Conservation (phyloP, 64 coral and sea anemone species). For the Pocillopora verrucosa region DNA sequence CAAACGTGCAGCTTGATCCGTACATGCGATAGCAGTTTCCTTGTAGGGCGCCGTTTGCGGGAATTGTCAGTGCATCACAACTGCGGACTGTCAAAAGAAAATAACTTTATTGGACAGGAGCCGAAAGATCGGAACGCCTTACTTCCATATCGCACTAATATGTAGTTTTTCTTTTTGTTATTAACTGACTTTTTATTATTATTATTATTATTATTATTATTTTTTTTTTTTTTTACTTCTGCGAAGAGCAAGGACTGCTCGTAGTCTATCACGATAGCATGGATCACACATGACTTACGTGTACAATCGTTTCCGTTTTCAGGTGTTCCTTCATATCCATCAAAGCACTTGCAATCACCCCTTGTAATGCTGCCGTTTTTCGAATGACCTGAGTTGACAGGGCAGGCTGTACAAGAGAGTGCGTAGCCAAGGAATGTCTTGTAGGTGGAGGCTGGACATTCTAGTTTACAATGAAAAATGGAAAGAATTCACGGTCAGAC, state of each 20-base stretch:
- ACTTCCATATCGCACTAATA: neutral
- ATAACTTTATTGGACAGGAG: neutral
- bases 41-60: neutral
- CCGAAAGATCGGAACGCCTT: neutral
- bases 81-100: neutral
- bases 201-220: too few relatives aligned
- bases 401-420: conserved; percentile 28
- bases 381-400: conserved; percentile 37
- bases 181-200: neutral
- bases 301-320: conserved; percentile 45
- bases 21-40: neutral
- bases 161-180: neutral
- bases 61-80: neutral
- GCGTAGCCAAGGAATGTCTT: conserved; percentile 64
- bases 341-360: conserved; percentile 9
- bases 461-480: neutral
- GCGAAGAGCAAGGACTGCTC: neutral
- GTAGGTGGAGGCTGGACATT: conserved; percentile 38
- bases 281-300: conserved; percentile 33
- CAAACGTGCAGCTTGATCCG: neutral
- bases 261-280: too few relatives aligned
- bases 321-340: conserved; percentile 52
- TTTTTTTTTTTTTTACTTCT: neutral
- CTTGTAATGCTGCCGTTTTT: neutral
- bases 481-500: neutral